A percentile compares a stretch with the other conserved stretches of the same genome.
These are phyloP conservation scores for Sussaba pulchella DNA, from an alignment of 2,888 invertebrate genomes.

Conservation along the genomic window DNA sequence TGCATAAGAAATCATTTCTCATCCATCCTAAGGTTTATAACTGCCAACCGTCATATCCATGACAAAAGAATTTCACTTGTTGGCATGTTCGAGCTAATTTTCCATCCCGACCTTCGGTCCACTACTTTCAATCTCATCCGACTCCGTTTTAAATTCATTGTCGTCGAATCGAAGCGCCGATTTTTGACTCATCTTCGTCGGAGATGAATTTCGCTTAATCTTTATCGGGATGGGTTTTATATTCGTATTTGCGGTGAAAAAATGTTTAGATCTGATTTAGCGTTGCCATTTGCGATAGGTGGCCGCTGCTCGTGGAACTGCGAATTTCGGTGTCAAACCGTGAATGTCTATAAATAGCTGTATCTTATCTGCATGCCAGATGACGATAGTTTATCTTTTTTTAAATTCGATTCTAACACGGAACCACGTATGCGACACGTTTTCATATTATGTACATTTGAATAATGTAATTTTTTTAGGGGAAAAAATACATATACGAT, in stretches of 20 bases:
- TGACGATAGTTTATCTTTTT: conserved; percentile 17
- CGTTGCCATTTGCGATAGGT: too few species aligned
- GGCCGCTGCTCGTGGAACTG: conserved; percentile 3
- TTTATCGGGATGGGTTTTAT: too few species aligned
- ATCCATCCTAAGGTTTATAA: too few species aligned
- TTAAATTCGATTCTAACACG: conserved; percentile 1
- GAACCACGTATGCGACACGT: not conserved
- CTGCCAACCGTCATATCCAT: not conserved
- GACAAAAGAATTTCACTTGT: conserved; percentile 13
- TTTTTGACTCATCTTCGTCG: too few species aligned
- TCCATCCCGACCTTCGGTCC: not conserved
- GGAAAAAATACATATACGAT: too few species aligned
- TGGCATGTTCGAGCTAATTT: not conserved
- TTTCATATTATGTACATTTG: too few species aligned
- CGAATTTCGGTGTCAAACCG: conserved; percentile 4
- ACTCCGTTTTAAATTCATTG: too few species aligned
- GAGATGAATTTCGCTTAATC: too few species aligned
- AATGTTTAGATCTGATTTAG: not conserved
- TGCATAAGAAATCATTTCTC: conserved; percentile 18
- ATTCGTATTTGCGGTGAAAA: not conserved
- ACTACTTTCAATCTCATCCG: not conserved
- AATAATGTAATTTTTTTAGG: too few species aligned
- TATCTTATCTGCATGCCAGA: conserved; percentile 26
- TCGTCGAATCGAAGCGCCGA: too few species aligned
- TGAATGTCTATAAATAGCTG: conserved; percentile 1